phyloP scores from a whole-genome alignment of 2,888 invertebrate species.

The Beris chalybata region DNA sequence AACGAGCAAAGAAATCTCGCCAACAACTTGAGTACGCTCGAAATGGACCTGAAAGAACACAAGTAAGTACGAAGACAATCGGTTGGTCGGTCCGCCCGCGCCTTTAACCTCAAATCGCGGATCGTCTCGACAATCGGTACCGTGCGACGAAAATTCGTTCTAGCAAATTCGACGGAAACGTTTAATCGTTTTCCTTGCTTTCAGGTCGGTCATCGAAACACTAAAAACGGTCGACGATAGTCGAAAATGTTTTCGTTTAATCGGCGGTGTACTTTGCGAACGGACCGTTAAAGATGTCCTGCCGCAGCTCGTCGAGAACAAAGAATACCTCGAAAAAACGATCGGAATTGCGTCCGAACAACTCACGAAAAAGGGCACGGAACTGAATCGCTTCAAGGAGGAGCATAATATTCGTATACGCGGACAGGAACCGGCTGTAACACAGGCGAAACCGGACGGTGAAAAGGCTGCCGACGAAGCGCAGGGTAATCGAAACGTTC shows the following conservation, averaged over 20 bases:
- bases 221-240: conserved; percentile 80
- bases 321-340: conserved; percentile 78
- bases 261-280: conserved; percentile 92
- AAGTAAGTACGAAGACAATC: conserved; percentile 65
- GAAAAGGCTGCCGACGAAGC: conserved; percentile 41
- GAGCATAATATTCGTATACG: conserved; percentile 85
- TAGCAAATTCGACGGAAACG: not conserved
- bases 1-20: conserved; percentile 85
- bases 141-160: not conserved
- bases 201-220: conserved; percentile 91
- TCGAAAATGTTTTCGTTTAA: conserved; percentile 89
- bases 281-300: conserved; percentile 88
- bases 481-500: conserved; percentile 60
- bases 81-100: not conserved
- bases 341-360: conserved; percentile 78
- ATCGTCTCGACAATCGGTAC: not conserved
- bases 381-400: conserved; percentile 91
- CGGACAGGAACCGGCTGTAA: conserved; percentile 60
- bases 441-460: conserved; percentile 46
- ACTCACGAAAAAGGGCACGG: conserved; percentile 80
- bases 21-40: conserved; percentile 87
- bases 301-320: conserved; percentile 79
- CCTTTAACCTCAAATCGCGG: conserved; percentile 12
- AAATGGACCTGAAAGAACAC: conserved; percentile 94
- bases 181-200: conserved; percentile 44